Percentiles rank a stretch among this genome's conserved stretches.
phyloP scores from a whole-genome alignment of 2,888 invertebrate genomes.

The Noctua fimbriata region DNA sequence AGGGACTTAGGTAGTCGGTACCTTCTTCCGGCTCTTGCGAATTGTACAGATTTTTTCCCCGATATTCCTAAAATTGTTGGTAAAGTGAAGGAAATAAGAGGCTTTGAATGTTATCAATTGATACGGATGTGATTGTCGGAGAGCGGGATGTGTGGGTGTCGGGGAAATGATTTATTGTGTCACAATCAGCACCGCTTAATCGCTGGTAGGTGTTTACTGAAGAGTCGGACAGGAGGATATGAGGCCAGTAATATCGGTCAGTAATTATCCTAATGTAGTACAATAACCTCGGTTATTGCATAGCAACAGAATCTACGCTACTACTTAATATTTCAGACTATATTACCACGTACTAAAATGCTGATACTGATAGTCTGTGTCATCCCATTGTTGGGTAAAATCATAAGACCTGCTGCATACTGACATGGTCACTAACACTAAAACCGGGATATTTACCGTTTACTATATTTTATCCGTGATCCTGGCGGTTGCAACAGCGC shows the following conservation, averaged over 20 bases:
- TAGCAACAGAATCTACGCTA: not conserved
- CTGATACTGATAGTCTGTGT: not conserved
- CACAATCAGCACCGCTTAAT: not conserved
- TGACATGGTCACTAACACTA: no score
- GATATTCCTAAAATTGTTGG: not conserved
- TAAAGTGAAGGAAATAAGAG: constrained; percentile 9
- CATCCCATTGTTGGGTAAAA: not conserved
- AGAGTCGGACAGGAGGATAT: not conserved
- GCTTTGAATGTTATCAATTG: constrained; percentile 16
- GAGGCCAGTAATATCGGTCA: not conserved
- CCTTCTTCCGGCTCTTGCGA: constrained; percentile 12
- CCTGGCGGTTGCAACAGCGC: no score
- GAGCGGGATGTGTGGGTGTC: no score
- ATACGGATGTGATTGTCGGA: constrained; percentile 4
- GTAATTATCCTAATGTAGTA: not conserved
- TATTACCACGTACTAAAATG: not conserved
- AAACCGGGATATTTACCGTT: no score
- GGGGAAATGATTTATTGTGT: constrained; percentile 17
- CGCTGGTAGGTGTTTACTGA: not conserved
- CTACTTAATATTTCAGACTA: not conserved
- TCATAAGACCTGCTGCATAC: not conserved
- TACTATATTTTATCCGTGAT: no score
- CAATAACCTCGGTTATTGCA: not conserved
- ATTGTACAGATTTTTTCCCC: not conserved
- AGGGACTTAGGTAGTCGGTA: not conserved